These are phyloP conservation scores for Mormyrus iriodes DNA, from an alignment of 2,113 vertebrate genomes.

Conservation along the genomic window DNA sequence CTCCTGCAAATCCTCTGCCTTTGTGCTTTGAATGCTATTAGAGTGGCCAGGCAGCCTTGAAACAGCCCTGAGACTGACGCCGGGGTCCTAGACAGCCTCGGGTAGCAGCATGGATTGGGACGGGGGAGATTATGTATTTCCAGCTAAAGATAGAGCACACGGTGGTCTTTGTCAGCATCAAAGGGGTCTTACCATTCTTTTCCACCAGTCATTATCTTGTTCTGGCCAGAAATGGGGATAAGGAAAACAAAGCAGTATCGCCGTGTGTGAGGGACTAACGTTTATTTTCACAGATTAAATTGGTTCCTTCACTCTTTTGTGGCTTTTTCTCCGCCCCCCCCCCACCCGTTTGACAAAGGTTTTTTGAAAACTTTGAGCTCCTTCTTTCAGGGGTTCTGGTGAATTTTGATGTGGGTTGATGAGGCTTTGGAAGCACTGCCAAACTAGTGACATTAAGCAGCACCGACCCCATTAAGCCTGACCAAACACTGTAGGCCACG, in stretches of 20 bases:
- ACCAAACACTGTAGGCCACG: background rate
- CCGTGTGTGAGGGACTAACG: constrained; percentile 27
- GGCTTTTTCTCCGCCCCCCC: background rate
- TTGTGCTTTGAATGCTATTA: constrained; percentile 42
- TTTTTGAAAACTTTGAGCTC: background rate
- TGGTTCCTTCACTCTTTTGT: constrained; percentile 8
- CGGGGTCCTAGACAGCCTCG: constrained; percentile 18
- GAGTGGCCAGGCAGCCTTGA: constrained; percentile 38
- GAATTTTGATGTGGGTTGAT: background rate
- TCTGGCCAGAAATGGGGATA: constrained; percentile 34
- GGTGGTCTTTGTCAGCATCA: constrained; percentile 45
- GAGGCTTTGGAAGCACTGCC: background rate
- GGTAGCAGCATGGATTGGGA: constrained; percentile 47
- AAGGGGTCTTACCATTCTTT: constrained; percentile 45
- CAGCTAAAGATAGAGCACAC: constrained; percentile 47
- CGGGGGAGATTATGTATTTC: constrained; percentile 45
- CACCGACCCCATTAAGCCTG: background rate
- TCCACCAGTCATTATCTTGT: constrained; percentile 39
- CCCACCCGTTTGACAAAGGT: background rate
- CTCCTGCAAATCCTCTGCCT: background rate
- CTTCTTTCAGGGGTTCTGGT: background rate
- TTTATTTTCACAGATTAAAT: constrained; percentile 10
- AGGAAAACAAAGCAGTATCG: constrained; percentile 7
- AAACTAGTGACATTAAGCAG: background rate
- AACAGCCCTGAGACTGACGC: constrained; percentile 34